These are phyloP conservation scores for Andrena haemorrhoa DNA, from an alignment of 2,888 invertebrate species.

Conservation along the genomic window DNA sequence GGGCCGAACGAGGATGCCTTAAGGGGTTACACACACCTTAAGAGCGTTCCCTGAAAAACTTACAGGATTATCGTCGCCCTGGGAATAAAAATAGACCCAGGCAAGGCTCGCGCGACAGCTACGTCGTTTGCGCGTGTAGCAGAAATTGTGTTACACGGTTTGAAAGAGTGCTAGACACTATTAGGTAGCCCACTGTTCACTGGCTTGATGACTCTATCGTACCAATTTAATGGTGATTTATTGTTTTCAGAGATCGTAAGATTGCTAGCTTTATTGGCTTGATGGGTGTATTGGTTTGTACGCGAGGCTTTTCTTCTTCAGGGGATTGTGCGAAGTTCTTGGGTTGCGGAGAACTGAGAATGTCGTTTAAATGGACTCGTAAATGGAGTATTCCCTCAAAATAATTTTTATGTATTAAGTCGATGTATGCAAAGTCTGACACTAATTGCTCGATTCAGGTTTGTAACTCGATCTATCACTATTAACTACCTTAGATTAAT, in stretches of 20 bases:
- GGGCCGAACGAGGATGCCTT: constrained; percentile 44
- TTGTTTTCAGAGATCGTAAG: no score
- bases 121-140: neutral
- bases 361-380: no score
- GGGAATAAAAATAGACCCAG: constrained; percentile 45
- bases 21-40: constrained; percentile 50
- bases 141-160: neutral
- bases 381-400: no score
- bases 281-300: no score
- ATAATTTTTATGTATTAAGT: no score
- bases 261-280: no score
- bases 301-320: no score
- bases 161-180: neutral
- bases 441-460: neutral
- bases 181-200: neutral
- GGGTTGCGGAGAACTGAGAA: no score
- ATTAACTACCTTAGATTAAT: neutral
- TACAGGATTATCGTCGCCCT: constrained; percentile 40
- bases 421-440: neutral
- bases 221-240: no score
- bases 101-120: neutral
- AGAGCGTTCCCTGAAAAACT: constrained; percentile 46
- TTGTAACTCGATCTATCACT: neutral
- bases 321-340: no score
- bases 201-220: no score